Conservation (phyloP, 2,113 vertebrate genomes). For the Todiramphus chloris region DNA sequence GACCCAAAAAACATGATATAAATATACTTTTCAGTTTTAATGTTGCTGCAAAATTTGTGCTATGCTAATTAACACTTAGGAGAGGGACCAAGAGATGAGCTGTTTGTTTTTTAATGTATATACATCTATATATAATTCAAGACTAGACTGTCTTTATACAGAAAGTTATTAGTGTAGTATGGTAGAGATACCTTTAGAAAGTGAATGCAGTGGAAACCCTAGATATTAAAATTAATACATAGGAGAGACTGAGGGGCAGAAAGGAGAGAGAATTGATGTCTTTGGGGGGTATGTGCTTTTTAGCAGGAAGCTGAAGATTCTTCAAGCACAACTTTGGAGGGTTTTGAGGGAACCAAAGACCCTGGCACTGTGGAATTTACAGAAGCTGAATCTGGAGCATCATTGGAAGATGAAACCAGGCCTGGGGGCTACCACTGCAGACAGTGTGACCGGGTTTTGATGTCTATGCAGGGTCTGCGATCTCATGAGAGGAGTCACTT, state of each 20-base stretch:
- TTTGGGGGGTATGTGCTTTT: slow-evolving; percentile 78
- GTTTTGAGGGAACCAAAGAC: slow-evolving; percentile 75
- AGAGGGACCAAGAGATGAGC: neutral
- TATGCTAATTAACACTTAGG: neutral
- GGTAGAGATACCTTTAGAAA: neutral
- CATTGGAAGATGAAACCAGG: slow-evolving; percentile 82
- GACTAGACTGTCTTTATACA: neutral
- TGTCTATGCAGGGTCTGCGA: slow-evolving; percentile 98
- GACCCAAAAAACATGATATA: neutral
- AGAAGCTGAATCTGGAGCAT: slow-evolving; percentile 78
- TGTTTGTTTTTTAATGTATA: neutral
- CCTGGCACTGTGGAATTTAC: slow-evolving; percentile 74
- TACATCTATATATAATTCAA: neutral
- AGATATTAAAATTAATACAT: neutral
- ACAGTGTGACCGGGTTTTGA: slow-evolving; percentile 95
- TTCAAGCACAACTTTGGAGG: slow-evolving; percentile 76
- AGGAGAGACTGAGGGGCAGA: no score
- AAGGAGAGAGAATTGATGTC: neutral
- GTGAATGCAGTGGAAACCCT: neutral
- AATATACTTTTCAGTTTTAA: neutral
- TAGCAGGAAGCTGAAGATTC: slow-evolving; percentile 81
- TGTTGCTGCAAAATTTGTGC: neutral
- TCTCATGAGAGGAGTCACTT: slow-evolving; percentile 98
- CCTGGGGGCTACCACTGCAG: slow-evolving; percentile 89
- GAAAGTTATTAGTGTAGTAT: neutral